Evolutionary conservation across 2,113 vertebrate genomes (phyloP).

Genomic region (Megatriorchis doriae): DNA sequence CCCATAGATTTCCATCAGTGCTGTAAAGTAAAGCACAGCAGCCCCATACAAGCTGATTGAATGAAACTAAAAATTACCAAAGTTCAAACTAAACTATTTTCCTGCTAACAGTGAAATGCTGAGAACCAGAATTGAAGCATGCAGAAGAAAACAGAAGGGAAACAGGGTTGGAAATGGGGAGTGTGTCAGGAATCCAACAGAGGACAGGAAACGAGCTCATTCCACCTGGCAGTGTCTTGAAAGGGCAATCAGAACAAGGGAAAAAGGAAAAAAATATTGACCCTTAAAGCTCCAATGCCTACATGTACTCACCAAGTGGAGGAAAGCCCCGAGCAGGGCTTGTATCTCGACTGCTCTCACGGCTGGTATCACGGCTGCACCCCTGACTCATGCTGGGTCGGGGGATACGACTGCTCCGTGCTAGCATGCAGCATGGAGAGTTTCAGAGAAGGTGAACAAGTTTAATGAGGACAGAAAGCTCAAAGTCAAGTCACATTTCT

Average conservation of each 20-base stretch:
- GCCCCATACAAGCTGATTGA: neutral
- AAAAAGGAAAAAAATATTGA: slow-evolving; percentile 6
- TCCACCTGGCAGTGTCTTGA: slow-evolving; percentile 55
- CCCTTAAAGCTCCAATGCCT: slow-evolving; percentile 68
- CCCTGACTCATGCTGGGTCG: slow-evolving; percentile 99
- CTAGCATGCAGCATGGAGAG: slow-evolving; percentile 96
- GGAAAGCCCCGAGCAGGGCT: slow-evolving; percentile 97
- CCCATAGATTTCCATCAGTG: neutral
- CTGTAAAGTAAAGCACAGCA: neutral
- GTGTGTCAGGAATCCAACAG: slow-evolving; percentile 16
- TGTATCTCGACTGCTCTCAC: slow-evolving; percentile 99
- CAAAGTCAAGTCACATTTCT: slow-evolving; percentile 76
- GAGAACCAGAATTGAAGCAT: slow-evolving; percentile 68
- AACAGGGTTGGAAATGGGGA: slow-evolving; percentile 32
- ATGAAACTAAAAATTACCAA: neutral
- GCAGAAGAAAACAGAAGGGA: slow-evolving; percentile 61
- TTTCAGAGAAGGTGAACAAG: slow-evolving; percentile 92
- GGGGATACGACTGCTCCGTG: slow-evolving; percentile 99
- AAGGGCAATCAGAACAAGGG: slow-evolving; percentile 47
- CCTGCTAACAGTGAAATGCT: slow-evolving; percentile 19
- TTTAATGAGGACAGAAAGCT: slow-evolving; percentile 90
- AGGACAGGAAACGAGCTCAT: slow-evolving; percentile 61
- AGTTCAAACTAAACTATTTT: neutral
- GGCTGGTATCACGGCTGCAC: slow-evolving; percentile 99
- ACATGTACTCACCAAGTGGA: slow-evolving; percentile 94